Conservation (phyloP, 1,140 invertebrate species). For the Calephelis virginiensis region DNA sequence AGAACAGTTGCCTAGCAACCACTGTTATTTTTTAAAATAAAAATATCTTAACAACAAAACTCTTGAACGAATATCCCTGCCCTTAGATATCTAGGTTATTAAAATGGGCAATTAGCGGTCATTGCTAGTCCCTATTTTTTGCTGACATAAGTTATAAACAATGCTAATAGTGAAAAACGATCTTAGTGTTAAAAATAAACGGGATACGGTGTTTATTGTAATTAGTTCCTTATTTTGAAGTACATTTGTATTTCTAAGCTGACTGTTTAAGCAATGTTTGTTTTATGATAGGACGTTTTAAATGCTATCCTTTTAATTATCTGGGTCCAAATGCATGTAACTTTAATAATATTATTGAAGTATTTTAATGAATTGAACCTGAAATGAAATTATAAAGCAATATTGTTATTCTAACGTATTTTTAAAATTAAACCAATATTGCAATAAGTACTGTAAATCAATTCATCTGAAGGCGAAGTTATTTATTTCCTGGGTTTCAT, state of each 20-base stretch:
- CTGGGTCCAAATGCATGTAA: slow-evolving; percentile 5
- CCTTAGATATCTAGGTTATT: no score
- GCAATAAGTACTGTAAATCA: no score
- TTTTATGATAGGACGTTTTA: not conserved
- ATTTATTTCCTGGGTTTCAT: no score
- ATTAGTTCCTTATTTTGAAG: not conserved
- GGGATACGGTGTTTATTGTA: slow-evolving; percentile 8
- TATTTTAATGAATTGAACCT: not conserved
- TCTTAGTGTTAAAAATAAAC: slow-evolving; percentile 6
- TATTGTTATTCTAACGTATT: no score
- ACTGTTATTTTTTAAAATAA: no score
- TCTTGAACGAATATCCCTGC: no score
- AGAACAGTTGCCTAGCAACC: no score
- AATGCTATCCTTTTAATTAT: not conserved
- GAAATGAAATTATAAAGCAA: not conserved
- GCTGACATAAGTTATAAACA: not conserved
- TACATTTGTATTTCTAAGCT: not conserved
- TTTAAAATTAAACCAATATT: no score
- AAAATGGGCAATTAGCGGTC: no score
- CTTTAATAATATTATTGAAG: not conserved
- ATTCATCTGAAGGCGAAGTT: no score
- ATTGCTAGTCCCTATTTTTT: no score
- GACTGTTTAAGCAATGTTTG: not conserved
- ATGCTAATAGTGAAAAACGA: not conserved
- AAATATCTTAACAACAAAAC: no score